These are phyloP conservation scores for Morpho helenor DNA, from an alignment of 2,888 invertebrate species.

Conservation along the genomic window DNA sequence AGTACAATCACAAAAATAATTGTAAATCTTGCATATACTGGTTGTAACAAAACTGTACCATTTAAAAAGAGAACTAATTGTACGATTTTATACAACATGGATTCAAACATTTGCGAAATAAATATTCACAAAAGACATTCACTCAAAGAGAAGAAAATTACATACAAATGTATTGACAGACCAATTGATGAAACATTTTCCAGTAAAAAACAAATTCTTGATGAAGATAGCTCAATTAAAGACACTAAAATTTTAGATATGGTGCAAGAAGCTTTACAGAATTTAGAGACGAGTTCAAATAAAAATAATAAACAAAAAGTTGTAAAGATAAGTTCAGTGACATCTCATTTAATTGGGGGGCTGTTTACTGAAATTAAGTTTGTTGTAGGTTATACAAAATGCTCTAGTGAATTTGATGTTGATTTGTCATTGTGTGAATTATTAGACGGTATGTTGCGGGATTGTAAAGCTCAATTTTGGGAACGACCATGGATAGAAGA, in stretches of 20 bases:
- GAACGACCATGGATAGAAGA: slow-evolving; percentile 79
- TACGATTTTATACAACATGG: slow-evolving; percentile 39
- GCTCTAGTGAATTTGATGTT: slow-evolving; percentile 51
- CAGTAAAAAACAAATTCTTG: slow-evolving; percentile 25
- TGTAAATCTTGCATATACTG: slow-evolving; percentile 43
- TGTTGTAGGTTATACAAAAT: slow-evolving; percentile 77
- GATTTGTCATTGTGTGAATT: slow-evolving; percentile 43
- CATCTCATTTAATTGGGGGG: slow-evolving; percentile 76
- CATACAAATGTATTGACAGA: slow-evolving; percentile 47
- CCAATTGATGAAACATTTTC: slow-evolving; percentile 43
- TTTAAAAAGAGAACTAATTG: slow-evolving; percentile 43
- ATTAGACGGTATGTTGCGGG: slow-evolving; percentile 42
- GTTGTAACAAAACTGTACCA: slow-evolving; percentile 47
- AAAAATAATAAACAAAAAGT: slow-evolving; percentile 52
- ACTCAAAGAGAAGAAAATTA: slow-evolving; percentile 46
- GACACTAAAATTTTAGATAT: slow-evolving; percentile 48
- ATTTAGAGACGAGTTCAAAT: slow-evolving; percentile 56
- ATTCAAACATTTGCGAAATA: slow-evolving; percentile 52
- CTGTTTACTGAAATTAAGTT: slow-evolving; percentile 77
- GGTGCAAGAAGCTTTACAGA: slow-evolving; percentile 51
- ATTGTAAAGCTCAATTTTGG: slow-evolving; percentile 66
- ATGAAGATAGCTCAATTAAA: slow-evolving; percentile 29
- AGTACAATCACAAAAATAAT: slow-evolving; percentile 52
- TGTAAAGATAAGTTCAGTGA: slow-evolving; percentile 59
- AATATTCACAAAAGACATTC: slow-evolving; percentile 44